These are phyloP conservation scores for Gryllus longicercus DNA, from an alignment of 2,888 invertebrate genomes.

Conservation along the genomic window DNA sequence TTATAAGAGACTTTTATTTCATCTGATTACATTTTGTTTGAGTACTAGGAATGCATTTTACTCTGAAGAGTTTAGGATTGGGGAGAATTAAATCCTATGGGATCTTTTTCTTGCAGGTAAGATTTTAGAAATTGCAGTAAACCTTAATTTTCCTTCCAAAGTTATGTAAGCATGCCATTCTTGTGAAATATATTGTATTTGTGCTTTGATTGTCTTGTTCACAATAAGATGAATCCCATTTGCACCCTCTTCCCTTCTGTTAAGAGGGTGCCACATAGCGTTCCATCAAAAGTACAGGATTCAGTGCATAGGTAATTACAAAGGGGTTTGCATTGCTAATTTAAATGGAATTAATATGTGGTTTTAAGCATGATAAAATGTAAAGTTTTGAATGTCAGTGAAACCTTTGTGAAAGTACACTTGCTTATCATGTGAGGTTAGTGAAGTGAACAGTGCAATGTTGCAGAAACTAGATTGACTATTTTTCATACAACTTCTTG, in stretches of 20 bases:
- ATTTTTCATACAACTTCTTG: neutral
- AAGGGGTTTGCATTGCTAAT: too few species aligned
- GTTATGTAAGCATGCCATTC: conserved; percentile 51
- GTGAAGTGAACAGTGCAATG: neutral
- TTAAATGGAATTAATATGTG: neutral
- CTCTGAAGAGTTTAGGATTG: conserved; percentile 1
- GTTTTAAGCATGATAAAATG: neutral
- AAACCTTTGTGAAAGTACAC: neutral
- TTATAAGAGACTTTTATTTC: conserved; percentile 25
- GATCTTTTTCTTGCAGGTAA: conserved; percentile 20
- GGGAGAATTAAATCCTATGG: neutral
- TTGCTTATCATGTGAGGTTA: neutral
- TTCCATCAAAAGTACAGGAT: neutral
- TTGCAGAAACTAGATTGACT: neutral
- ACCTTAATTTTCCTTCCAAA: conserved; percentile 38
- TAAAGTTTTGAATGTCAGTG: neutral
- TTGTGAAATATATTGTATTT: conserved; percentile 53
- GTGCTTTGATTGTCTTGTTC: conserved; percentile 44
- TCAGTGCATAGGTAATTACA: neutral
- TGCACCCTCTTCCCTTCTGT: neutral
- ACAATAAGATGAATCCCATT: neutral
- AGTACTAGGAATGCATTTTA: conserved; percentile 18
- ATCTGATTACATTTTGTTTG: conserved; percentile 12
- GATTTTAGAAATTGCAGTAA: conserved; percentile 32
- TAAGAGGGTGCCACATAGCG: neutral